Percentiles rank a stretch among this genome's conserved stretches.
phyloP scores from a whole-genome alignment of 2,888 invertebrate species.

The Mylabris sibirica region DNA sequence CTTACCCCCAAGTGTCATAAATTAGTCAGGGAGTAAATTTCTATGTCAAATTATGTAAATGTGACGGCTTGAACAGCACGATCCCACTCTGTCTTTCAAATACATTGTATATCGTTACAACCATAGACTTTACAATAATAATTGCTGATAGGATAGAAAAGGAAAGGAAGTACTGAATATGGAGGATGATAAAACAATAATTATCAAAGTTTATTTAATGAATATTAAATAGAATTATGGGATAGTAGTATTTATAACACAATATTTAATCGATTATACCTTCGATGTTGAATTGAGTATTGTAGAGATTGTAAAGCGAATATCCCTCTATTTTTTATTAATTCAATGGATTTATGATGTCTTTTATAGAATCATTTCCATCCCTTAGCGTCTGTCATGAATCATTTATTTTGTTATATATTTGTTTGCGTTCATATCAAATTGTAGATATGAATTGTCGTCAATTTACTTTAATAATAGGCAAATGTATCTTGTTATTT shows the following conservation, averaged over 20 bases:
- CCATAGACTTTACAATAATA: conserved; percentile 41
- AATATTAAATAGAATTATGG: background rate
- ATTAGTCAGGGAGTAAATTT: conserved; percentile 61
- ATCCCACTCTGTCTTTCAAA: conserved; percentile 47
- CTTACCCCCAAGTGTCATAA: conserved; percentile 59
- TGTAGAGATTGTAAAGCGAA: background rate
- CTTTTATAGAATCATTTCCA: conserved; percentile 35
- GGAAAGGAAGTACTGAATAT: background rate
- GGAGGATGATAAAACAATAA: background rate
- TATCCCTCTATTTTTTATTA: conserved; percentile 19
- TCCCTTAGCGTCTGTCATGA: conserved; percentile 41
- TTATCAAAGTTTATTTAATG: background rate
- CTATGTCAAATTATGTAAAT: conserved; percentile 62
- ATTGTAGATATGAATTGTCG: conserved; percentile 42
- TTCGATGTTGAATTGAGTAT: background rate
- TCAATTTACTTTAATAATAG: conserved; percentile 29
- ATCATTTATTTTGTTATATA: conserved; percentile 45
- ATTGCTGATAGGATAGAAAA: background rate
- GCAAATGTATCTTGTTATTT: background rate
- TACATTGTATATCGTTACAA: conserved; percentile 38
- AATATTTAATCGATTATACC: background rate
- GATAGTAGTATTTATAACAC: background rate
- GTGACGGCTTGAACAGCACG: conserved; percentile 51
- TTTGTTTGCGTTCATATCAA: conserved; percentile 42
- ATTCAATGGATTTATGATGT: conserved; percentile 30